Evolutionary conservation across 2,888 invertebrate genomes (phyloP).

Genomic region (Amaurobius ferox): DNA sequence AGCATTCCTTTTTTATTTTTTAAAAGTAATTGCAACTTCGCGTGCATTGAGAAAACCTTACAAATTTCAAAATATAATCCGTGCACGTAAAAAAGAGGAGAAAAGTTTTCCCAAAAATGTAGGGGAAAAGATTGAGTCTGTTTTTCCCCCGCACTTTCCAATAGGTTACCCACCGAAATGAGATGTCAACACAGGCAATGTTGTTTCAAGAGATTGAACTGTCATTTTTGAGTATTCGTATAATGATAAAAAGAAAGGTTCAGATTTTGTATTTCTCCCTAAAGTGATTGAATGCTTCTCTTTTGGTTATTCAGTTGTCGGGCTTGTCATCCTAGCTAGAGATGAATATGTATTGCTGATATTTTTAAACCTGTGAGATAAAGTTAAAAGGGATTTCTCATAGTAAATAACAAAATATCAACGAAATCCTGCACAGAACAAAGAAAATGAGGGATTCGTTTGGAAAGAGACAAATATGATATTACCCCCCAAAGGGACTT

Average conservation of each 20-base stretch:
- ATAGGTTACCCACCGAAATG: not conserved
- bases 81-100: not conserved
- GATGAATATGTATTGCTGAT: no score
- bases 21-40: constrained; percentile 1
- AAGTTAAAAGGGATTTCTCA: no score
- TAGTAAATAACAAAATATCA: no score
- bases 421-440: not conserved
- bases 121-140: not conserved
- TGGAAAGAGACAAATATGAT: no score
- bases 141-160: not conserved
- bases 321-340: no score
- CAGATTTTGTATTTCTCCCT: not conserved
- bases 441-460: no score
- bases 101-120: not conserved
- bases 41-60: not conserved
- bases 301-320: no score
- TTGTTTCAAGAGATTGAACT: not conserved
- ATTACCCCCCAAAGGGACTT: no score
- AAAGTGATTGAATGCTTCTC: not conserved
- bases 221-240: not conserved
- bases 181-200: constrained; percentile 6
- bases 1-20: not conserved
- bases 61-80: not conserved
- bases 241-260: not conserved
- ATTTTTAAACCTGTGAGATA: no score